Evolutionary conservation across 2,113 vertebrate species (phyloP).

Genomic region (Oreochromis tanganicae): DNA sequence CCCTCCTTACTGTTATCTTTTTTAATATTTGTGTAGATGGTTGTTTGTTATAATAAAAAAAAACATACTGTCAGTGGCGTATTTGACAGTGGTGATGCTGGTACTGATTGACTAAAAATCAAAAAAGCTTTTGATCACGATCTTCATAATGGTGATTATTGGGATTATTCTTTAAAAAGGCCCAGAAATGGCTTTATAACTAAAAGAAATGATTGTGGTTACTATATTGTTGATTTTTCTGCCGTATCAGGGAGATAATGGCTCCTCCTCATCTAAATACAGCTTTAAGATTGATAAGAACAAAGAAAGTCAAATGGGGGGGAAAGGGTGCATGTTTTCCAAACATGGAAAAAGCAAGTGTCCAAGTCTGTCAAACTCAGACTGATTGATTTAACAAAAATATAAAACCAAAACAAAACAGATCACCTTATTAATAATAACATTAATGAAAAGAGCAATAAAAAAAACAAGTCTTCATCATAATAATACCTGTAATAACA

Average conservation of each 20-base stretch:
- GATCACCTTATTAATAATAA: slow-evolving; percentile 74
- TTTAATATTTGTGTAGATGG: neutral
- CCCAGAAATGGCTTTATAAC: neutral
- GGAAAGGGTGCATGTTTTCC: slow-evolving; percentile 48
- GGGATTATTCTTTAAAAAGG: neutral
- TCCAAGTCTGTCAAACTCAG: slow-evolving; percentile 45
- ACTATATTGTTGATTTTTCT: neutral
- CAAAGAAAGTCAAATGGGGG: slow-evolving; percentile 7
- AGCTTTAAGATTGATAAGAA: slow-evolving; percentile 46
- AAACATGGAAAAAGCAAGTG: slow-evolving; percentile 60
- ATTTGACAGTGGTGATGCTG: neutral
- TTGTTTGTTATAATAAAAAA: neutral
- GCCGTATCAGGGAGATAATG: slow-evolving; percentile 9
- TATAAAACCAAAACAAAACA: slow-evolving; percentile 52
- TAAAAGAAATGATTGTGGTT: neutral
- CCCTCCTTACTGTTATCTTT: neutral
- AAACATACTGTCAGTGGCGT: neutral
- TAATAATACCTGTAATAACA: slow-evolving; percentile 82
- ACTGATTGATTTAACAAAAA: slow-evolving; percentile 63
- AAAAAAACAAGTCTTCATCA: slow-evolving; percentile 73
- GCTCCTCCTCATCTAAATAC: slow-evolving; percentile 50
- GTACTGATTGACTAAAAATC: neutral
- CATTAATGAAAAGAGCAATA: slow-evolving; percentile 72
- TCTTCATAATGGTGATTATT: neutral
- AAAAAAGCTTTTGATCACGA: neutral